Conservation (phyloP, 2,113 vertebrate genomes). For the Hippopotamus amphibius region DNA sequence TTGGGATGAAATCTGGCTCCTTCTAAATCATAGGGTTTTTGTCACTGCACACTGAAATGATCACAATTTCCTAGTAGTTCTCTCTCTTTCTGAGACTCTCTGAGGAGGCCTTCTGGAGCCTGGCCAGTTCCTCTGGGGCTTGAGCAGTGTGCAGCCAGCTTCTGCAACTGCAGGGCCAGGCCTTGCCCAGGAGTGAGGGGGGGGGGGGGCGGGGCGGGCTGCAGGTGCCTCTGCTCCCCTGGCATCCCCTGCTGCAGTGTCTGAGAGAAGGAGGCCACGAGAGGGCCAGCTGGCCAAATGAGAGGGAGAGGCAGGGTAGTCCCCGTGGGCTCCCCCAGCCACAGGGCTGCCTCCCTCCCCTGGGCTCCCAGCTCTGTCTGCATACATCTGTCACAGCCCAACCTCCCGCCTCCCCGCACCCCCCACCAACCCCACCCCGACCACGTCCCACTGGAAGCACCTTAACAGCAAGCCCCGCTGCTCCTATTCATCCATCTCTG, state of each 20-base stretch:
- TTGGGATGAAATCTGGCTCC: constrained; percentile 55
- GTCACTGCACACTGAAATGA: constrained; percentile 4
- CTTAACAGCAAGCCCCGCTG: fast-evolving
- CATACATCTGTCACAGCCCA: fast-evolving
- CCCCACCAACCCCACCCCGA: too few species aligned
- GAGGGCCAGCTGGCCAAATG: not conserved
- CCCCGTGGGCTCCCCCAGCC: not conserved
- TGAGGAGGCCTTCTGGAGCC: not conserved
- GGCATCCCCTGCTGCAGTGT: not conserved
- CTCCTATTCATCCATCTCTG: not conserved
- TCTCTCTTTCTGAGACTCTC: constrained; percentile 11
- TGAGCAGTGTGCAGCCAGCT: not conserved
- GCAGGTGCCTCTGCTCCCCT: not conserved
- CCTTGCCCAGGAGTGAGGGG: not conserved
- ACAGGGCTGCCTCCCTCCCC: not conserved
- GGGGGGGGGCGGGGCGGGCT: not conserved
- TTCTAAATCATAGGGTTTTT: constrained; percentile 59
- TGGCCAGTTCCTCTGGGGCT: not conserved
- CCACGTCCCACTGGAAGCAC: too few species aligned
- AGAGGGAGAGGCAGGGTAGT: not conserved
- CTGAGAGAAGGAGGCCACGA: not conserved
- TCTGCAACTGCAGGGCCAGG: not conserved
- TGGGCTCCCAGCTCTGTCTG: not conserved
- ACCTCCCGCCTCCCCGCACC: too few species aligned
- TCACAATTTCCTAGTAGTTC: constrained; percentile 29